phyloP scores from a whole-genome alignment of 2,113 vertebrate species.

The Tenrec ecaudatus region DNA sequence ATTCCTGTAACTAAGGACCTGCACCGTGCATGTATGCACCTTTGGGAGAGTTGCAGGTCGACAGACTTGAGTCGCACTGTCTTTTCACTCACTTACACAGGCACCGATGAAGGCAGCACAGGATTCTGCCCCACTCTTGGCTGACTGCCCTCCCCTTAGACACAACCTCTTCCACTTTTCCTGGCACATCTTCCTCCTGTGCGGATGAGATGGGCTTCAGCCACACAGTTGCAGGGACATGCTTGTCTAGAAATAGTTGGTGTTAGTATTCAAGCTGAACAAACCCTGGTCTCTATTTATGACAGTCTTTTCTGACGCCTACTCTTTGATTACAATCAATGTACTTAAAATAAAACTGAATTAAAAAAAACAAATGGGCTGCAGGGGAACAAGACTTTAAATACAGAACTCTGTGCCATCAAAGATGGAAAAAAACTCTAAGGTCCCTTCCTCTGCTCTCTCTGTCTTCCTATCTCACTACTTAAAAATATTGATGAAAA shows the following conservation, averaged over 20 bases:
- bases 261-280: conserved; percentile 63
- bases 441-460: background rate
- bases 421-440: background rate
- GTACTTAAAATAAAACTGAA: conserved; percentile 69
- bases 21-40: background rate
- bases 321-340: conserved; percentile 67
- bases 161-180: background rate
- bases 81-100: background rate
- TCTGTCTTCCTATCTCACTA: conserved; percentile 8
- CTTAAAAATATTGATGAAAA: conserved; percentile 59
- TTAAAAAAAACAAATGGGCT: background rate
- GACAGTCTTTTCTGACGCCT: conserved; percentile 61
- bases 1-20: background rate
- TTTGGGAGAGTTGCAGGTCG: background rate
- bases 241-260: conserved; percentile 68
- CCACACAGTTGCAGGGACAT: conserved; percentile 53
- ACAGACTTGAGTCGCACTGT: background rate
- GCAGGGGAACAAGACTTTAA: conserved; percentile 34
- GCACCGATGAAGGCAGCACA: background rate
- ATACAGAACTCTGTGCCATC: conserved; percentile 29
- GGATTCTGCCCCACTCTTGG: background rate
- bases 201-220: conserved; percentile 1
- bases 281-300: conserved; percentile 67
- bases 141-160: background rate
- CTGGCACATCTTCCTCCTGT: background rate